Base-by-base conservation (phyloP, 2,113 vertebrate genomes). In the Verasper variegatus region DNA sequence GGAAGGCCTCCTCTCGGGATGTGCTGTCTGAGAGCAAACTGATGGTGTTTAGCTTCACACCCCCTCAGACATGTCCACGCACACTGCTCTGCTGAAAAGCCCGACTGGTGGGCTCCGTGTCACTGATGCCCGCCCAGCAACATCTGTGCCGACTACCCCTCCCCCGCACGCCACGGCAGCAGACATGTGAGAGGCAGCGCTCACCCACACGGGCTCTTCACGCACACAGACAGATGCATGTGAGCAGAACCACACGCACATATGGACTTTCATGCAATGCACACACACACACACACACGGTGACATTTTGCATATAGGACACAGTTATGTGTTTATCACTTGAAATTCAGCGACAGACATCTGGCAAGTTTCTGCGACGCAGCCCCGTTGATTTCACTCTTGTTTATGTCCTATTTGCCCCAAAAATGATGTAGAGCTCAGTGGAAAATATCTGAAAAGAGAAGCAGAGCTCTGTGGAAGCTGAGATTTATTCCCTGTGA, bases 41-140 rank as follows among this genome's bases (percentile, higher is more conserved):
- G 82, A 86, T 71, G 78, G 67, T 85, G 82, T 89, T 89, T 82
- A 80, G 84, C 86, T 88, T 90, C 74, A 86, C 86, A 85, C 81
- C 68, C 71, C 80, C 78, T 75, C 88, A 86, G 75, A 77, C 85
- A 80, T 56, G 59, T 85, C 68, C 78, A 68, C 56, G 88, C 85
- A 64, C 78, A 59, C 45, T 49, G 77, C 80, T 80, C 81, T 47
- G 78, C 75, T 89, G 80, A 82, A 79, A 84, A 71, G 10, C 58
- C 84, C 86, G 81, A 87, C 86, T 90, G 76, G 80, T 88, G 84
- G 82, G 71, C 71, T 84, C 45, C 12, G 20, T 74, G 76, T 87
- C 85, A 72, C 24, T 63, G 84, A 78, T 26, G 84, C 82, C 71
- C 49, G 17, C 78, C 81, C 51, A 35, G 65, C 76, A 86, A 83